phyloP scores from a whole-genome alignment of 2,888 invertebrate genomes.

The Rhamnusium bicolor region DNA sequence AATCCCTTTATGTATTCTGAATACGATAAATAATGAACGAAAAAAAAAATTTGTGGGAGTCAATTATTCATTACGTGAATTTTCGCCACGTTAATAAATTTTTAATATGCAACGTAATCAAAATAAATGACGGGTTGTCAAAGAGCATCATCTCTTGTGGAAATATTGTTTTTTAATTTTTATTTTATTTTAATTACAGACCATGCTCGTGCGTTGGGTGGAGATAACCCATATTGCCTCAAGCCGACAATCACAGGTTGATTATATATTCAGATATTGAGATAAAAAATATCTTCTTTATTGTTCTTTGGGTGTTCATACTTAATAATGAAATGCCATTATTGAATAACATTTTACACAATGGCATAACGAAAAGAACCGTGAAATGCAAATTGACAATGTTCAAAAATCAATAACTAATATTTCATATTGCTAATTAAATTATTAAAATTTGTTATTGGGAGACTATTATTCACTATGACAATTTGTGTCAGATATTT shows the following conservation, averaged over 20 bases:
- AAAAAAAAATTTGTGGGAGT: slow-evolving; percentile 43
- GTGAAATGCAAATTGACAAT: slow-evolving; percentile 42
- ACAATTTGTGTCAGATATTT: background rate
- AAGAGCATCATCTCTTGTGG: slow-evolving; percentile 55
- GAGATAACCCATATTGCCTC: slow-evolving; percentile 63
- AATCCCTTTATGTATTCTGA: background rate
- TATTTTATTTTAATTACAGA: slow-evolving; percentile 64
- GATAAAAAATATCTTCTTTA: slow-evolving; percentile 59
- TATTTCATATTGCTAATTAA: slow-evolving; percentile 9
- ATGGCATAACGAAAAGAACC: slow-evolving; percentile 49
- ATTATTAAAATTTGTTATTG: background rate
- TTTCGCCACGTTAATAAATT: slow-evolving; percentile 57
- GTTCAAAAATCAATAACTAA: slow-evolving; percentile 30
- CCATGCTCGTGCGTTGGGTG: slow-evolving; percentile 59
- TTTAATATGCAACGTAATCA: slow-evolving; percentile 66
- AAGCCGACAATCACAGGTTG: slow-evolving; percentile 57
- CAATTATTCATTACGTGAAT: slow-evolving; percentile 42
- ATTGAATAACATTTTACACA: slow-evolving; percentile 47
- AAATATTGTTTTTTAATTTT: slow-evolving; percentile 57
- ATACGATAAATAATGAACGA: slow-evolving; percentile 32
- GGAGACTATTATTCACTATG: background rate
- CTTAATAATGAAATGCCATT: slow-evolving; percentile 48
- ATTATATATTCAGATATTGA: slow-evolving; percentile 63
- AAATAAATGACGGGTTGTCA: slow-evolving; percentile 67
- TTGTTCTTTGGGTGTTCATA: slow-evolving; percentile 53